Evolutionary conservation across 1,140 invertebrate species (phyloP).

Genomic region (Drosophila ironensis): DNA sequence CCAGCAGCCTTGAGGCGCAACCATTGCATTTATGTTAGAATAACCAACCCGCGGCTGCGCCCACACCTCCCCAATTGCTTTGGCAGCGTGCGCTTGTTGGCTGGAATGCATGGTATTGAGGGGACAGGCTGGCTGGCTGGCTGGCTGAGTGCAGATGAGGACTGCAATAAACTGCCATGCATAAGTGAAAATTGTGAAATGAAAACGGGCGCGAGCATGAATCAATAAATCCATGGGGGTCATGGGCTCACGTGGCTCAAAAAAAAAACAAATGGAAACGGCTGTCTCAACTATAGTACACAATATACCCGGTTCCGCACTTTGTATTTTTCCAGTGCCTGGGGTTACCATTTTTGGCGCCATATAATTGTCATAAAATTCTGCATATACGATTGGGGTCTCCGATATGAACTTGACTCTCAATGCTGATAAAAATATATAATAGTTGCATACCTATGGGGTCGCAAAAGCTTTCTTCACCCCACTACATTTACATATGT

Average conservation of each 20-base stretch:
- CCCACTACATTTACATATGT: no score
- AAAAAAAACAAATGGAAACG: not conserved
- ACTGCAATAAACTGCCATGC: slow-evolving; percentile 49
- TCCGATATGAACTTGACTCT: no score
- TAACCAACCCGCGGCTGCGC: slow-evolving; percentile 2
- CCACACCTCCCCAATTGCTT: not conserved
- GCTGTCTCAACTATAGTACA: not conserved
- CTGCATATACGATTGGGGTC: no score
- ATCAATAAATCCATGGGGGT: slow-evolving; percentile 54
- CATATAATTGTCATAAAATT: no score
- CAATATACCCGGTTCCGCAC: not conserved
- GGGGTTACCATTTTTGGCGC: no score
- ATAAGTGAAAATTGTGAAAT: slow-evolving; percentile 60
- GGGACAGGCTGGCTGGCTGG: not conserved
- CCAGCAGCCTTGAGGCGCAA: slow-evolving; percentile 46
- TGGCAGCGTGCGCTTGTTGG: not conserved
- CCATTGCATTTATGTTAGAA: slow-evolving; percentile 58
- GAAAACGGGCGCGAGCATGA: slow-evolving; percentile 64
- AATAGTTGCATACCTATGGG: no score
- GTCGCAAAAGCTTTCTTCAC: no score
- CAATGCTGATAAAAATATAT: no score
- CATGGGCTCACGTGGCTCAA: slow-evolving; percentile 3
- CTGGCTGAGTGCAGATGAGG: slow-evolving; percentile 39
- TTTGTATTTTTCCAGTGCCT: no score
- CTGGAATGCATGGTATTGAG: not conserved